Base-by-base conservation (phyloP, 2,888 invertebrate species). In the Volucella inflata region DNA sequence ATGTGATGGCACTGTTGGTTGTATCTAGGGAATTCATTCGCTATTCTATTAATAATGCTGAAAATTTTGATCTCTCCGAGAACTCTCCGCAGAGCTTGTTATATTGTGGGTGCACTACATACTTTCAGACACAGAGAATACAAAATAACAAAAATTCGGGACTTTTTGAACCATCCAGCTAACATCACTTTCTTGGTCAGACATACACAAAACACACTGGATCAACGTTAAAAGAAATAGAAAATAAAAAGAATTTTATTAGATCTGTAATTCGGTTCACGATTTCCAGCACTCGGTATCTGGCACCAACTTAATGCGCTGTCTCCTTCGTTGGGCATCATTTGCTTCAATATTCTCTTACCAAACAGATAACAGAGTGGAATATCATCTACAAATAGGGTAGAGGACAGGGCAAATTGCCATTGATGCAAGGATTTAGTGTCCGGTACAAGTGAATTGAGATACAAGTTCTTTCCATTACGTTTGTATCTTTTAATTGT, bases 401-500 rank as follows among this genome's bases (percentile, higher is more conserved):
- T 30, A n/a, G n/a, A 30, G 44, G 50, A 64, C 14, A 46, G 64
- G 46, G 9, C 12, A n/a, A 67, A 40, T 51, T 51, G 51, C 38
- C 42, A 51, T 10, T 42, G 44, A 48, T 44, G 40, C 42, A 60
- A 38, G 65, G 67, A 72, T 72, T 79, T 65, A 65, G 48, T 51
- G 57, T 50, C 57, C 70, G 55, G 62, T 53, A 64, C 64, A 42
- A 65, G 40, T 68, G 75, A 30, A 81, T 71, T 71, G 51, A 60
- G 64, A 64, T 72, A 48, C 30, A 6, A 30, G 30, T 30, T 30
- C 67, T 77, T 77, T 65, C 64, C 65, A 71, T 82, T 75, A 71
- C 30, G 50, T 51, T 60, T 64, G 74, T 64, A 79, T 64, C 57
- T 74, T 75, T 83, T 83, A 83, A 78, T 83, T 78, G 74, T 83